A percentile compares a stretch with the other conserved stretches of the same genome.
Conservation (phyloP, 2,113 vertebrate genomes). For the Pipra filicauda region DNA sequence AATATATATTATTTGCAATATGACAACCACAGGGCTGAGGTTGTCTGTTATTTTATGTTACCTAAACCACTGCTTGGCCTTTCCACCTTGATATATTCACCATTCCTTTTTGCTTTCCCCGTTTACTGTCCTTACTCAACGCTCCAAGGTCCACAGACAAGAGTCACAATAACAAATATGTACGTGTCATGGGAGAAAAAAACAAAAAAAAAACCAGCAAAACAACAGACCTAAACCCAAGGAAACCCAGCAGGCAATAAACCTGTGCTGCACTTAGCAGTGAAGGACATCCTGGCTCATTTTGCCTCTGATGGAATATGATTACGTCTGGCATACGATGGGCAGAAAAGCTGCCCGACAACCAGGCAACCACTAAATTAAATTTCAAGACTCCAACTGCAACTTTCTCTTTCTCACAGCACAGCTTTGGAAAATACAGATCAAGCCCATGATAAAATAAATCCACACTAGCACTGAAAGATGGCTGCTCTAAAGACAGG, state of each 20-base stretch:
- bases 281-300: neutral
- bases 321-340: neutral
- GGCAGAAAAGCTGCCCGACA: slow-evolving; percentile 10
- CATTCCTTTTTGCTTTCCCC: neutral
- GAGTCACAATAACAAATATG: neutral
- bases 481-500: neutral
- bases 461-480: neutral
- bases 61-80: neutral
- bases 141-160: neutral
- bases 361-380: slow-evolving; percentile 29
- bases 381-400: slow-evolving; percentile 8
- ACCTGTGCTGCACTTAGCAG: neutral
- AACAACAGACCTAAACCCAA: neutral
- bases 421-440: neutral
- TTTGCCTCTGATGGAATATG: slow-evolving; percentile 19
- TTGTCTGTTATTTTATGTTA: neutral
- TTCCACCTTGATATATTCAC: neutral
- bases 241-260: neutral
- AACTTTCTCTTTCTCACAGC: slow-evolving; percentile 33
- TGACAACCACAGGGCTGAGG: neutral
- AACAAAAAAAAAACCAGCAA: neutral
- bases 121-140: neutral
- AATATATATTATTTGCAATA: neutral
- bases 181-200: neutral
- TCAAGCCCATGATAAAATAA: neutral